Evolutionary conservation across 2,888 invertebrate genomes (phyloP).

Genomic region (Tenthredo amoena): DNA sequence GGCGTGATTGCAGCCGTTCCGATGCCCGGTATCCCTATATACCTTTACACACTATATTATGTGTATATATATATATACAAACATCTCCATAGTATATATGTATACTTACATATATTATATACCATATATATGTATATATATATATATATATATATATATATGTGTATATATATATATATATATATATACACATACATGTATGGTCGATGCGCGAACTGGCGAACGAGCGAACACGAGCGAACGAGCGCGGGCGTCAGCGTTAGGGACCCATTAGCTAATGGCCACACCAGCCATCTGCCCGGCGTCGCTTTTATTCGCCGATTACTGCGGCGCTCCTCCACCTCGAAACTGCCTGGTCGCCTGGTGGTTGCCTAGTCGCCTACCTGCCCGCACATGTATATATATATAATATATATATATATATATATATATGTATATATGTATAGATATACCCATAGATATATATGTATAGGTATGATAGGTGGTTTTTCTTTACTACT

Average conservation of each 20-base stretch:
- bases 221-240: not conserved
- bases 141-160: not conserved
- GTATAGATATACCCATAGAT: not conserved
- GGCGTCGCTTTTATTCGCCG: constrained; percentile 69
- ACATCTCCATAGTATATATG: not conserved
- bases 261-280: constrained; percentile 76
- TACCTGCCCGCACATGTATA: constrained; percentile 17
- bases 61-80: not conserved
- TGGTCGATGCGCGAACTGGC: constrained; percentile 39
- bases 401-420: not conserved
- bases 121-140: not conserved
- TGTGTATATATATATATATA: not conserved
- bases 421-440: not conserved
- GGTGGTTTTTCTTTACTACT: not conserved
- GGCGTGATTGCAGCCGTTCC: constrained; percentile 3
- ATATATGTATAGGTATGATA: not conserved
- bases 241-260: constrained; percentile 58
- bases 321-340: constrained; percentile 59
- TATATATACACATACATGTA: not conserved
- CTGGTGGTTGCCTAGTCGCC: constrained; percentile 21
- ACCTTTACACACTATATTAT: not conserved
- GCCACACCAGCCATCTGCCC: constrained; percentile 74
- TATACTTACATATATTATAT: not conserved
- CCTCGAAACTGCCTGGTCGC: constrained; percentile 44
- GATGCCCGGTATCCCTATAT: not conserved